Conservation (phyloP, 2,797 vertebrate species). For the Sebastiscus tertius region DNA sequence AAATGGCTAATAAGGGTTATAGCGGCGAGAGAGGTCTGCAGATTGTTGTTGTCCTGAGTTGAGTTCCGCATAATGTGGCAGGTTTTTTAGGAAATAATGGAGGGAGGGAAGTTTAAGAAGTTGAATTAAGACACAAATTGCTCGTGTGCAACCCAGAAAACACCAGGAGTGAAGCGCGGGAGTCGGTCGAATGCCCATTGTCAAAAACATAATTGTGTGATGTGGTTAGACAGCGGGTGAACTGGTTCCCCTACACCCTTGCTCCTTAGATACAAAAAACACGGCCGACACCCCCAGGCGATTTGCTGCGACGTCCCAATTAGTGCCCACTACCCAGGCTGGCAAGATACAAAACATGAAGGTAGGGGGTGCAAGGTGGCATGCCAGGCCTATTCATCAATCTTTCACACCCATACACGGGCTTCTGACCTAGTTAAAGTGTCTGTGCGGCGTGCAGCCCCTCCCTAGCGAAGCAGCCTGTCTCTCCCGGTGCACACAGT, state of each 20-base stretch:
- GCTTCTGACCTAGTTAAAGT: conserved; percentile 81
- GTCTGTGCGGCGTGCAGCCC: conserved; percentile 51
- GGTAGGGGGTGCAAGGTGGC: conserved; percentile 78
- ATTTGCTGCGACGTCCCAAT: conserved; percentile 73
- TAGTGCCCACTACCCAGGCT: conserved; percentile 71
- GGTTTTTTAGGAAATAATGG: conserved; percentile 29
- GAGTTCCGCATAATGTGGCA: conserved; percentile 24
- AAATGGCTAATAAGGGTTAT: conserved; percentile 51
- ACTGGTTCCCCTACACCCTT: conserved; percentile 36
- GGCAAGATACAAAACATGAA: conserved; percentile 62
- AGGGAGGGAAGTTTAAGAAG: conserved; percentile 6
- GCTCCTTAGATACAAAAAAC: conserved; percentile 35
- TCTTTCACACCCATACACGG: conserved; percentile 71
- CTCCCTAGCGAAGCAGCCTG: conserved; percentile 52
- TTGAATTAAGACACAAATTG: conserved; percentile 26
- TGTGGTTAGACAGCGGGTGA: conserved; percentile 51
- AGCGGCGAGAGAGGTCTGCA: conserved; percentile 18
- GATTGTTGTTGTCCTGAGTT: conserved; percentile 24
- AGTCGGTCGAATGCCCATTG: conserved; percentile 33
- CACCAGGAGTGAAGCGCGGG: neutral
- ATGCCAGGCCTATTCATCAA: conserved; percentile 77
- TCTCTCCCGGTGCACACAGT: conserved; percentile 62
- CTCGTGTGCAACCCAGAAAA: conserved; percentile 4
- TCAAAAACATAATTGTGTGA: conserved; percentile 44
- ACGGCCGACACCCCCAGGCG: conserved; percentile 50